A percentile compares a stretch with the other conserved stretches of the same genome.
Conservation (phyloP, 2,888 invertebrate genomes). For the Endomychus coccineus region DNA sequence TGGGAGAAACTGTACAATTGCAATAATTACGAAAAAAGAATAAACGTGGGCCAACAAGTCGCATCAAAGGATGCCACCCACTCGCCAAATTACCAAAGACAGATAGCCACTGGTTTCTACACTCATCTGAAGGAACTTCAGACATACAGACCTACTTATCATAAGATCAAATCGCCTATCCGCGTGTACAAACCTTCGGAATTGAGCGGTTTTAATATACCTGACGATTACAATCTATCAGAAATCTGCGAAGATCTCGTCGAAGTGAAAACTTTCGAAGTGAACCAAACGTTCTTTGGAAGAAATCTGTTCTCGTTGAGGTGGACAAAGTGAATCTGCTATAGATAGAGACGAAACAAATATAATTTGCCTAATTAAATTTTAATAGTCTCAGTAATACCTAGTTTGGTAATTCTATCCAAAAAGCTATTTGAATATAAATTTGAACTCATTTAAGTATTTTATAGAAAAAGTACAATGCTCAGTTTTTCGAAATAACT, state of each 20-base stretch:
- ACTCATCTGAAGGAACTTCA: constrained; percentile 18
- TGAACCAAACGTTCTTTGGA: too few species aligned
- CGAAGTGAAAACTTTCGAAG: constrained; percentile 56
- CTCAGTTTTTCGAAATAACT: too few species aligned
- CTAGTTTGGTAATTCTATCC: too few species aligned
- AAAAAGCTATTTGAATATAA: too few species aligned
- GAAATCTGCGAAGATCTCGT: constrained; percentile 52
- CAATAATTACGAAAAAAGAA: constrained; percentile 51
- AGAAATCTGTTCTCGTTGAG: too few species aligned
- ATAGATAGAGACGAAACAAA: too few species aligned
- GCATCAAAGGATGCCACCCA: constrained; percentile 39
- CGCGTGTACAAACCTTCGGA: constrained; percentile 22
- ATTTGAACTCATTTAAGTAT: too few species aligned
- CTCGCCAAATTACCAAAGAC: constrained; percentile 41
- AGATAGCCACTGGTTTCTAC: constrained; percentile 38
- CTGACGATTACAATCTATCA: constrained; percentile 60
- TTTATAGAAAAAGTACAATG: too few species aligned
- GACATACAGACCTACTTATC: constrained; percentile 20
- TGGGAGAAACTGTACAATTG: constrained; percentile 46
- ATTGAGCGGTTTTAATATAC: constrained; percentile 21
- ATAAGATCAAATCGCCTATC: constrained; percentile 24
- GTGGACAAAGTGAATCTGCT: too few species aligned
- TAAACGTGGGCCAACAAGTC: constrained; percentile 46
- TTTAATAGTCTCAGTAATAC: too few species aligned
- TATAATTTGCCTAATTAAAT: too few species aligned